Evolutionary conservation across 2,797 vertebrate genomes (phyloP).

Genomic region (Typhlichthys subterraneus): DNA sequence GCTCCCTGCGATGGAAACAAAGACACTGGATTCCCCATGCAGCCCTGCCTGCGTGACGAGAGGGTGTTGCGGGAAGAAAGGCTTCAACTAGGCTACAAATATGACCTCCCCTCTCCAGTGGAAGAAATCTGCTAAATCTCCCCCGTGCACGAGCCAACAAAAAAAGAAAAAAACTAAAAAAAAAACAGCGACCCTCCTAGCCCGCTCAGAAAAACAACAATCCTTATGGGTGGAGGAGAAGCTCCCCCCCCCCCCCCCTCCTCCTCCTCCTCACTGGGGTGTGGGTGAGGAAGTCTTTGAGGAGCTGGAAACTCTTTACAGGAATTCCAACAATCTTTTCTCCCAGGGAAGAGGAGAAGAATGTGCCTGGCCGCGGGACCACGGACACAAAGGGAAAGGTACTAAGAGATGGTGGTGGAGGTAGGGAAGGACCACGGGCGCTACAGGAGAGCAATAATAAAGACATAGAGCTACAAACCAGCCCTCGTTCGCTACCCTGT

Average conservation of each 20-base stretch:
- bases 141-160: conserved; percentile 19
- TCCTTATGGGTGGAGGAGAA: conserved; percentile 44
- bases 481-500: background rate
- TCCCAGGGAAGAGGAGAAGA: conserved; percentile 44
- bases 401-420: background rate
- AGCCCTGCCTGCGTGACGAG: conserved; percentile 45
- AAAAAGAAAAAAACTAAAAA: conserved; percentile 7
- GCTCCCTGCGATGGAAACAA: conserved; percentile 25
- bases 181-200: conserved; percentile 3
- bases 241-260: too few relatives aligned
- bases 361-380: conserved; percentile 20
- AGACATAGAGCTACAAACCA: background rate
- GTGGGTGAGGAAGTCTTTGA: conserved; percentile 41
- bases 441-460: too few relatives aligned
- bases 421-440: background rate
- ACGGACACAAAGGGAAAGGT: background rate
- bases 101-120: background rate
- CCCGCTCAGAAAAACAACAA: conserved; percentile 59
- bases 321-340: conserved; percentile 71
- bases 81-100: background rate
- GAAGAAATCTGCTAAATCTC: conserved; percentile 28
- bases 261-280: background rate
- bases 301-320: conserved; percentile 44
- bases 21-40: conserved; percentile 23
- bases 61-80: background rate